Conservation (phyloP, 2,888 invertebrate species). For the Rhingia rostrata region DNA sequence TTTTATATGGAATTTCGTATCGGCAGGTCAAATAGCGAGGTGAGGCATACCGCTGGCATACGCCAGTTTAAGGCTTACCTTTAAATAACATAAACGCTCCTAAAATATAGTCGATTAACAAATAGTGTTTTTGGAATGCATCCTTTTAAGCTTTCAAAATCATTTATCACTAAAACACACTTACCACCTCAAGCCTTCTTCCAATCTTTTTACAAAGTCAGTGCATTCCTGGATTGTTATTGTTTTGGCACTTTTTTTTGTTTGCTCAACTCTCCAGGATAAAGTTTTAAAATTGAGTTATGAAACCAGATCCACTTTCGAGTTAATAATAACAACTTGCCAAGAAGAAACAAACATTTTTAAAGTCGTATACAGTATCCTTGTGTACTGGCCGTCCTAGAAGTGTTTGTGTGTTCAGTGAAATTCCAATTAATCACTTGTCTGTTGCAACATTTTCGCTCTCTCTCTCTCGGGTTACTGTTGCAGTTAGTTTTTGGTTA, state of each 20-base stretch:
- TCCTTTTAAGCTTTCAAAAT: conserved; percentile 28
- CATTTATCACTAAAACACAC: conserved; percentile 36
- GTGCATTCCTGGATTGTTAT: no score
- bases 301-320: conserved; percentile 63
- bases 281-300: conserved; percentile 68
- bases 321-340: conserved; percentile 58
- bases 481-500: conserved; percentile 68
- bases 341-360: conserved; percentile 43
- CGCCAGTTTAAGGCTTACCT: no score
- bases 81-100: no score
- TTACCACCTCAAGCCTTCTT: conserved; percentile 17
- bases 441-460: conserved; percentile 62
- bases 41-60: no score
- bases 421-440: conserved; percentile 73
- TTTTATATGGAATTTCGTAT: no score
- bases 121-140: background rate
- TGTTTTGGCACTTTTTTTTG: conserved; percentile 11
- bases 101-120: background rate
- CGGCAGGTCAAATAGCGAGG: no score
- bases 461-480: conserved; percentile 32
- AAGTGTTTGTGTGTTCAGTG: conserved; percentile 28
- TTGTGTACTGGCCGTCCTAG: background rate
- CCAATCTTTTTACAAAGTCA: conserved; percentile 33
- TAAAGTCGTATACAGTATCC: background rate
- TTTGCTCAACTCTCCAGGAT: conserved; percentile 31